phyloP scores from a whole-genome alignment of 2,888 invertebrate genomes.

The Pachycephus smyrnensis region DNA sequence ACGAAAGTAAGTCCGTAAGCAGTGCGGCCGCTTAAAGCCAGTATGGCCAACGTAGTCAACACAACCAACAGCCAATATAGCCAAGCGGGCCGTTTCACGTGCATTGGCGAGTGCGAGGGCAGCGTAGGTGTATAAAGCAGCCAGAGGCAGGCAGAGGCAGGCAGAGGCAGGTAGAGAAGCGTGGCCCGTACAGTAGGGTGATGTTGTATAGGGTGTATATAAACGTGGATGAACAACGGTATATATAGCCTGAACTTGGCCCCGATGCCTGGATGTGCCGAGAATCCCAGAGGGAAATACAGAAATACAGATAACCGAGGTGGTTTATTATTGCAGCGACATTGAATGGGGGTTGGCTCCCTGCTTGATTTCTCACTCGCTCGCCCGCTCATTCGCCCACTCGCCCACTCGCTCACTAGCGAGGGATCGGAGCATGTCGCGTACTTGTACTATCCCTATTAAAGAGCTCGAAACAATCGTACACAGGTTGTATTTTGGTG shows the following conservation, averaged over 20 bases:
- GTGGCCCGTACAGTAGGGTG: not conserved
- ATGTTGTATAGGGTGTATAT: slow-evolving; percentile 28
- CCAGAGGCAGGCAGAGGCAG: slow-evolving; percentile 28
- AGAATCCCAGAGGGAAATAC: slow-evolving; percentile 63
- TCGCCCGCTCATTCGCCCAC: slow-evolving; percentile 6
- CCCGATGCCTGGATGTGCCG: slow-evolving; percentile 62
- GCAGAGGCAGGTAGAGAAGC: slow-evolving; percentile 18
- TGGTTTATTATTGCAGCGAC: slow-evolving; percentile 64
- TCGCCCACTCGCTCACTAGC: slow-evolving; percentile 23
- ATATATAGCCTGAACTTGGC: slow-evolving; percentile 65
- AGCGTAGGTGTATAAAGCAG: not conserved
- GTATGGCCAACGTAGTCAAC: not conserved
- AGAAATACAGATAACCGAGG: slow-evolving; percentile 63
- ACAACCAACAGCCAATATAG: not conserved
- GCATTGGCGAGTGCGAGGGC: slow-evolving; percentile 1
- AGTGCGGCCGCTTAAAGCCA: not conserved
- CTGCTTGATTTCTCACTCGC: slow-evolving; percentile 34
- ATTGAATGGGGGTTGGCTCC: slow-evolving; percentile 57
- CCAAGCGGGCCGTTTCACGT: not conserved
- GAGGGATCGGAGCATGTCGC: slow-evolving; percentile 24
- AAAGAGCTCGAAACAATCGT: not conserved
- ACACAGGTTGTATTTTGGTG: not conserved
- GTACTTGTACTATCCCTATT: slow-evolving; percentile 3
- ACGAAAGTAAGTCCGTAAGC: not conserved
- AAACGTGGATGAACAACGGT: slow-evolving; percentile 42